Conservation (phyloP, 2,113 vertebrate species). For the Siniperca knerii region DNA sequence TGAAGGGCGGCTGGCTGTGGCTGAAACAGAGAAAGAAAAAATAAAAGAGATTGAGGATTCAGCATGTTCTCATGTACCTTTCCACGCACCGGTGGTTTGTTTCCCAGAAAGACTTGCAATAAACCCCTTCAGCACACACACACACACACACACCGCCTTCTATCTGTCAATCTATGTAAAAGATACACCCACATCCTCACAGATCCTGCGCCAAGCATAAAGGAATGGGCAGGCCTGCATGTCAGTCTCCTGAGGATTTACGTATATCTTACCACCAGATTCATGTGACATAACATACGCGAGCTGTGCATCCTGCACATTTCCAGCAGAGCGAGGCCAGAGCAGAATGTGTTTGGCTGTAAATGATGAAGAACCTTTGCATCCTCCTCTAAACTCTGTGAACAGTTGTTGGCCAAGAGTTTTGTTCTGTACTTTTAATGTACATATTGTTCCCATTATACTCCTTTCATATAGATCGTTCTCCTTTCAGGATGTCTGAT, state of each 20-base stretch:
- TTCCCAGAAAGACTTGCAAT: constrained; percentile 67
- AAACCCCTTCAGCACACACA: constrained; percentile 5
- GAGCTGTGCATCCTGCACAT: not conserved
- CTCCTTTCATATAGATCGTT: not conserved
- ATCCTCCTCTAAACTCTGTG: not conserved
- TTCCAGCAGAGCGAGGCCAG: not conserved
- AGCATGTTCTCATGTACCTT: constrained; percentile 37
- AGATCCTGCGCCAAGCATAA: not conserved
- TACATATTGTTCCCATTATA: constrained; percentile 35
- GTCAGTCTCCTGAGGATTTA: not conserved
- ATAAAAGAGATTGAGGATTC: constrained; percentile 14
- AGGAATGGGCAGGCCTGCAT: not conserved
- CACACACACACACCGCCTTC: constrained; percentile 1
- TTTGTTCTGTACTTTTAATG: not conserved
- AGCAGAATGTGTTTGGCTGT: constrained; percentile 1
- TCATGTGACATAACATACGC: not conserved
- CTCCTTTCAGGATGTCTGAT: constrained; percentile 26
- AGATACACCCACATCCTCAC: not conserved
- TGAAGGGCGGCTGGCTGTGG: constrained; percentile 71
- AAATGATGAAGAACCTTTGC: not conserved
- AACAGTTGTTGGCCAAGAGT: not conserved
- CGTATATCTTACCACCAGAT: constrained; percentile 10
- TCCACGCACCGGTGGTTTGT: constrained; percentile 48
- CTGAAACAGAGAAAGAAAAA: constrained; percentile 82
- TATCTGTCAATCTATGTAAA: constrained; percentile 2